phyloP scores from a whole-genome alignment of 2,113 vertebrate species.

The Lagopus muta region DNA sequence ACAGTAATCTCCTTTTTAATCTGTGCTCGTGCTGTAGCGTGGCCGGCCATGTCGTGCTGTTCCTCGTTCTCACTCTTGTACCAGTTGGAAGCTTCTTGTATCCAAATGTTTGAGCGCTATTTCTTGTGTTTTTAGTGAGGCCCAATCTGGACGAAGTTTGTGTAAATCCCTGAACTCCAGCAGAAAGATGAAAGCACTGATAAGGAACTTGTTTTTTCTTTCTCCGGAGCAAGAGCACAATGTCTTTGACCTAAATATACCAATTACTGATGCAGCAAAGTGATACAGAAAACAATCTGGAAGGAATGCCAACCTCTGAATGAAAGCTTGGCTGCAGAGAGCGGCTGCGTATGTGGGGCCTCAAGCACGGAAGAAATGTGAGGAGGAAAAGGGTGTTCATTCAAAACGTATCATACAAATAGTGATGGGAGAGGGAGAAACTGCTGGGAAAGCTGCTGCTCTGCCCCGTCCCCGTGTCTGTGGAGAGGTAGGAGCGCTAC shows the following conservation, averaged over 20 bases:
- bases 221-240: not conserved
- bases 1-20: conserved; percentile 61
- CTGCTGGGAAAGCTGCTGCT: not conserved
- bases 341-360: not conserved
- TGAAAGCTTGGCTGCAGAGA: conserved; percentile 39
- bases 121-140: conserved; percentile 32
- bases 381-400: not conserved
- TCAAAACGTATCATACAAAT: conserved; percentile 13
- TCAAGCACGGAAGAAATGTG: conserved; percentile 1
- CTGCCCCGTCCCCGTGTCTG: not conserved
- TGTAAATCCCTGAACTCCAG: conserved; percentile 7
- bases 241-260: conserved; percentile 64
- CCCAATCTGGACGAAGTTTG: conserved; percentile 40
- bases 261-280: conserved; percentile 50
- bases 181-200: conserved; percentile 36
- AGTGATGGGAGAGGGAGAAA: not conserved
- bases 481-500: not conserved
- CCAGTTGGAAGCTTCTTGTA: conserved; percentile 58
- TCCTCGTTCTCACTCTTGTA: conserved; percentile 54
- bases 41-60: conserved; percentile 38
- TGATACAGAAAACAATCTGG: conserved; percentile 20
- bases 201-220: conserved; percentile 26
- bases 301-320: conserved; percentile 36
- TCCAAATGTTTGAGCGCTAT: conserved; percentile 16
- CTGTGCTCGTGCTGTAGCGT: not conserved